Base-by-base conservation (phyloP, 2,888 invertebrate species). In the Tiliacea aurago region DNA sequence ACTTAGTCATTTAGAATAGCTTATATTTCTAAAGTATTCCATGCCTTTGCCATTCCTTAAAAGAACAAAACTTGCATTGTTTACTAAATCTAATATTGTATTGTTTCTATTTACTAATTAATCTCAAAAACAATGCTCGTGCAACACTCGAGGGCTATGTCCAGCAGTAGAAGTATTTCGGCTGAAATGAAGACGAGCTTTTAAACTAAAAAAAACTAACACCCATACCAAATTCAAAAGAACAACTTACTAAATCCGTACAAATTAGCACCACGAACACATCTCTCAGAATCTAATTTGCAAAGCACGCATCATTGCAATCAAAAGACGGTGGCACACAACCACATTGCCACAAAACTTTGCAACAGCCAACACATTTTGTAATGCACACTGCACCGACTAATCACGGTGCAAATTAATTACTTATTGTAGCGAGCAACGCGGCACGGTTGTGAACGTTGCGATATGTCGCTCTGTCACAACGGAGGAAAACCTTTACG, bases 401-500 rank as follows among this genome's bases (percentile, higher is more conserved):
- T 89, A 89, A 89, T 86, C 84, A 74, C 76, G 62, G 79, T 81
- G 77, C 84, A 80, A 87, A 83, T 84, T 86, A 87, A 87, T 88
- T 86, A 79, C 67, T 83, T 82, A 86, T 85, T 86, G 85, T 87
- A 81, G 70, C 81, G 79, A 76, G 68, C 83, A 59, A 67, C 72
- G 43, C 71, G 69, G 73, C 64, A 67, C 79, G 74, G 70, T 53
- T 28, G 45, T 28, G 45, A 45, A 45, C 20, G 76, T 87, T 87
- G 83, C 87, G 79, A 81, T 83, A 88, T 80, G 82, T 83, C 78
- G 79, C 66, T 80, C 66, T 88, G 85, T 80, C 85, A 81, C 81
- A 86, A 88, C 73, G 61, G 43, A 74, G 84, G 81, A 80, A 83
- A 78, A 70, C 64, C 11, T 75, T 84, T 86, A 71, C 78, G 83